Base-by-base conservation (phyloP, 2,113 vertebrate genomes). In the Ornithorhynchus anatinus region DNA sequence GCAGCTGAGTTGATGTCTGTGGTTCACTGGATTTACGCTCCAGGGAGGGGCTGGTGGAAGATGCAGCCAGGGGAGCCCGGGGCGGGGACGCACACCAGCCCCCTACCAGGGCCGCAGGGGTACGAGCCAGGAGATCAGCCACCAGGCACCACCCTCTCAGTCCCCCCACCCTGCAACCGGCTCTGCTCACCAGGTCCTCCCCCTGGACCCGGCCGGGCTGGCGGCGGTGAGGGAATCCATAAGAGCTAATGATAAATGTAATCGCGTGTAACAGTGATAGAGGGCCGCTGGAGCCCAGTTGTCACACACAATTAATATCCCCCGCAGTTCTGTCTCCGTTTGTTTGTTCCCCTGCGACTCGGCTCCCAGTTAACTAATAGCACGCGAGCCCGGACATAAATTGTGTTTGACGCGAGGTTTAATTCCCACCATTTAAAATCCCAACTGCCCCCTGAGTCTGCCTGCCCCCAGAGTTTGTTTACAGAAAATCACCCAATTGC, bases 211-310 rank as follows among this genome's bases (percentile, higher is more conserved):
- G 40, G 68, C 56, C 51, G 40, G 25, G 59, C 56, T 52, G 67
- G 76, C 61, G 59, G 77, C 70, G 25, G 10, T 71, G 42, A 4
- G 17, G 6, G 67, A 70, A 89, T 93, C 86, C 40, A 69, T 71
- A 85, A 85, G 82, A 72, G 86, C 86, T 93, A 90, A 91, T 84
- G 92, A 88, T 81, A 90, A 93, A 91, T 79, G 48, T 91, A 91
- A 95, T 92, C 84, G 92, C 79, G 90, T 92, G 90, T 89, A 94
- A 93, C 93, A 94, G 92, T 94, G 94, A 94, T 92, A 83, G 92
- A 92, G 89, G 92, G 91, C 91, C 91, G 76, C 75, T 75, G 89
- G 84, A 89, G 92, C 82, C 88, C 64, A 17, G 62, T 91, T 92
- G 92, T 93, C 94, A 91, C 84, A 85, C 82, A 86, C 94, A 88